Base-by-base conservation (phyloP, 2,888 invertebrate species). In the Hedya salicella region DNA sequence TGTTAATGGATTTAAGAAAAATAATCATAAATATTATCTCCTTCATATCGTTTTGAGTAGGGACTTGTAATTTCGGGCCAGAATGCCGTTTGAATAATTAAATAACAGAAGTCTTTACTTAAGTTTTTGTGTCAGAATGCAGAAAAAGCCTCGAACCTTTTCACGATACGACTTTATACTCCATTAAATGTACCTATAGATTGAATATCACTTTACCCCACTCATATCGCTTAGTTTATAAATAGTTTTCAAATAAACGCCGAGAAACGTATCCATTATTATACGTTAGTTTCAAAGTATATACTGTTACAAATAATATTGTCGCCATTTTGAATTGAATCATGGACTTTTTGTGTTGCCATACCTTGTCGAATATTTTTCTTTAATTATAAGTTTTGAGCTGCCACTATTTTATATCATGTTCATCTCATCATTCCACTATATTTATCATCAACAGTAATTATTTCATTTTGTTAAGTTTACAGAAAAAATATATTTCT, bases 171-270 rank as follows among this genome's bases (percentile, higher is more conserved):
- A 53, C 50, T 62, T 61, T 62, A 61, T 68, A 69, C 67, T 69
- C 67, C 67, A 67, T 68, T 62, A 57, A 66, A 57, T 62, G 62
- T 68, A 62, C 40, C 56, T 67, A 57, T 66, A 66, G 60, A 72
- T 80, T 78, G 75, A 82, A 88, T 87, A 87, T 87, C 83, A 80
- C 78, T 75, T 25, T 79, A 75, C 72, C 78, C 42, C 82, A 82
- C 85, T 88, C 89, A 89, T 89, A 90, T 89, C 89, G 89, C 88
- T 89, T 89, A 87, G 85, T 79, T 86, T 82, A 83, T 83, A 78
- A 57, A 52, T 65, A 52, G 46, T 60, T 25, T 65, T 65, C 19
- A 65, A 39, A 59, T 49, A 39, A 44, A 59, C 39, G 49, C 63
- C 63, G 56, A 32, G 17, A 42, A 40, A 61, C 53, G 19, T 40